Base-by-base conservation (phyloP, 2,797 vertebrate species). In the Parauchenoglanis punctatus region DNA sequence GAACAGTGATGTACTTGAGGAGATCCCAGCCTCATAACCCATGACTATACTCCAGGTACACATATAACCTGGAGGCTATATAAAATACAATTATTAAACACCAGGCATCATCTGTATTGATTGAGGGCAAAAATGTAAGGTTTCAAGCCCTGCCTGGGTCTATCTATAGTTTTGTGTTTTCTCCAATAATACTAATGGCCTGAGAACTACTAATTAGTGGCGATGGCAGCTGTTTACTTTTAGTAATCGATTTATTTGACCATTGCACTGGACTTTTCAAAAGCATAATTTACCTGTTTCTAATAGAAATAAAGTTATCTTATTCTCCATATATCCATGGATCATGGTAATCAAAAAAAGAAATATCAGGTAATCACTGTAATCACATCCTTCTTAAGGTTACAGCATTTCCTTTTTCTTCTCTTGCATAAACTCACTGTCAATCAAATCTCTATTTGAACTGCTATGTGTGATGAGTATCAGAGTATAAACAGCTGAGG, bases 401-500 rank as follows among this genome's bases (percentile, higher is more conserved):
- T 75, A 40, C 23, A 44, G 70, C 70, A 73, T 35, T 78, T 31
- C 15, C 7, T 56, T 78, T 28, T 58, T 35, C 20, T 58, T 78
- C 11, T 72, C 20, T 18, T 46, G 54, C 8, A 18, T 58, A 73
- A 73, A 46, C 23, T 59, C 40, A 44, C 18, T 46, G 23, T 18
- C 49, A 52, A 4, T 73, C 31, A 59, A 73, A 73, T 40, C 2
- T 72, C n/a, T 75, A 18, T 46, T 76, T 84, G 44, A 44, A 58
- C 18, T 59, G 17, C 28, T 8, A 4, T 84, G 67, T 11, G 13
- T 58, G 35, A n/a, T 84, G 13, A 44, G 35, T 15, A 28, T 52
- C 44, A 75, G 13, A 52, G 73, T n/a, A 52, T 76, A 76, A 52
- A 52, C 46, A 76, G 73, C 73, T 54, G 68, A 59, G n/a, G 52